A percentile compares a stretch with the other conserved stretches of the same genome.
Evolutionary conservation across 2,797 vertebrate species (phyloP).

Genomic region (Crenuchus spilurus): DNA sequence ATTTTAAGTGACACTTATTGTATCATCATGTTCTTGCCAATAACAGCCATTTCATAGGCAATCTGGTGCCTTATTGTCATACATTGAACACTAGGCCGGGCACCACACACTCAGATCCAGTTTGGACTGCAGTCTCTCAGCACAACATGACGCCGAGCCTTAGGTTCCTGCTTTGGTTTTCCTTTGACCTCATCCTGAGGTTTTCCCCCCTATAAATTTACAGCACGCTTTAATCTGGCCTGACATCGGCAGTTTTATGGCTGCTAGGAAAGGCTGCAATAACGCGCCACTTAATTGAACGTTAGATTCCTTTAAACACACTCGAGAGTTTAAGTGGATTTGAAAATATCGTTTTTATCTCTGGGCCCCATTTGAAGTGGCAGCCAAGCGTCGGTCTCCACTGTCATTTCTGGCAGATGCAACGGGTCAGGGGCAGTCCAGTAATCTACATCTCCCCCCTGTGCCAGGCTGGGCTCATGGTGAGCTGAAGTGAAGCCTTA

Average conservation of each 20-base stretch:
- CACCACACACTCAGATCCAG: neutral
- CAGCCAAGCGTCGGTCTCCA: slow-evolving; percentile 62
- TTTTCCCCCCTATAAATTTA: slow-evolving; percentile 58
- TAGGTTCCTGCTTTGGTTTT: slow-evolving; percentile 42
- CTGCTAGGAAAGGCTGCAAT: slow-evolving; percentile 66
- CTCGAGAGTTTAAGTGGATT: slow-evolving; percentile 66
- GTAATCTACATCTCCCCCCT: slow-evolving; percentile 65
- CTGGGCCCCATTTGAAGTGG: slow-evolving; percentile 64
- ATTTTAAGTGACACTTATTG: neutral
- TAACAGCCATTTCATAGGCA: neutral
- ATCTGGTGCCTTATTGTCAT: neutral
- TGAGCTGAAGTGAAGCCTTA: slow-evolving; percentile 65
- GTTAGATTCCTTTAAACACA: slow-evolving; percentile 70
- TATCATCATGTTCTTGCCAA: neutral
- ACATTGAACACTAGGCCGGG: neutral
- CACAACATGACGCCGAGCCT: slow-evolving; percentile 28
- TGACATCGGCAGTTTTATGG: slow-evolving; percentile 67
- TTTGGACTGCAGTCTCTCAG: neutral
- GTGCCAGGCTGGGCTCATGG: slow-evolving; percentile 59
- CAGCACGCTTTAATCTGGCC: slow-evolving; percentile 61
- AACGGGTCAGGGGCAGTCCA: slow-evolving; percentile 66
- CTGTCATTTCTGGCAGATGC: slow-evolving; percentile 71
- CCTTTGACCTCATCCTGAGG: slow-evolving; percentile 51
- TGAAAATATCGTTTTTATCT: slow-evolving; percentile 65
- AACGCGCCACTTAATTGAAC: slow-evolving; percentile 70